A percentile compares a stretch with the other conserved stretches of the same genome.
phyloP scores from a whole-genome alignment of 2,113 vertebrate species.

The Trinectes maculatus region DNA sequence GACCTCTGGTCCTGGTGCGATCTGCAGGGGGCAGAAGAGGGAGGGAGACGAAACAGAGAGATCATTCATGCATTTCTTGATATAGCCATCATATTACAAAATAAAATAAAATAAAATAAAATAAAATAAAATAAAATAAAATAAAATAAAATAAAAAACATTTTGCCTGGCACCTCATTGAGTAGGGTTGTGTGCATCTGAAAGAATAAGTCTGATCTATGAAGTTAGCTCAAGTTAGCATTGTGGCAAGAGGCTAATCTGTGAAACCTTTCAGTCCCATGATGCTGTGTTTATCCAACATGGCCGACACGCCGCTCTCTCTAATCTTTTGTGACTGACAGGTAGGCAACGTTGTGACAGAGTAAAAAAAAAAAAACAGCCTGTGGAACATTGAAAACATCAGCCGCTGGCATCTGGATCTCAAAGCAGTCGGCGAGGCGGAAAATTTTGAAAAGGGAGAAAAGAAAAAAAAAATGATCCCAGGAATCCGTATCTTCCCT shows the following conservation, averaged over 20 bases:
- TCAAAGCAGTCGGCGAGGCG: slow-evolving; percentile 18
- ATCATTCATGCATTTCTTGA: slow-evolving; percentile 4
- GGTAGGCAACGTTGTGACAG: slow-evolving; percentile 57
- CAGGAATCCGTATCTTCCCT: slow-evolving; percentile 17
- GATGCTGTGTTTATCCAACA: slow-evolving; percentile 65
- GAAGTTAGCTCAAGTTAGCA: too few relatives aligned
- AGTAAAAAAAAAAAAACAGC: slow-evolving; percentile 25
- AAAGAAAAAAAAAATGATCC: slow-evolving; percentile 18
- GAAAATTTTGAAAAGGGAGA: slow-evolving; percentile 9
- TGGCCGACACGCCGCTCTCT: slow-evolving; percentile 55
- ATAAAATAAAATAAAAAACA: too few relatives aligned
- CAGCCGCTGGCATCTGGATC: slow-evolving; percentile 24
- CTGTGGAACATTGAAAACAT: slow-evolving; percentile 39
- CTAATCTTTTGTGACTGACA: slow-evolving; percentile 67
- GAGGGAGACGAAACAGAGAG: background rate
- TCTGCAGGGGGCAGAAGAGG: slow-evolving; percentile 64
- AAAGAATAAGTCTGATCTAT: too few relatives aligned
- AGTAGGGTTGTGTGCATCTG: too few relatives aligned
- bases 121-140: too few relatives aligned
- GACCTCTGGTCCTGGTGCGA: slow-evolving; percentile 77
- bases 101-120: too few relatives aligned
- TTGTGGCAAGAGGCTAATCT: slow-evolving; percentile 70
- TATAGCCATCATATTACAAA: too few relatives aligned
- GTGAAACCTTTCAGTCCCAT: slow-evolving; percentile 59
- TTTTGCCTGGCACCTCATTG: too few relatives aligned